Evolutionary conservation across 2,797 vertebrate genomes (phyloP).

Genomic region (Semaprochilodus insignis): DNA sequence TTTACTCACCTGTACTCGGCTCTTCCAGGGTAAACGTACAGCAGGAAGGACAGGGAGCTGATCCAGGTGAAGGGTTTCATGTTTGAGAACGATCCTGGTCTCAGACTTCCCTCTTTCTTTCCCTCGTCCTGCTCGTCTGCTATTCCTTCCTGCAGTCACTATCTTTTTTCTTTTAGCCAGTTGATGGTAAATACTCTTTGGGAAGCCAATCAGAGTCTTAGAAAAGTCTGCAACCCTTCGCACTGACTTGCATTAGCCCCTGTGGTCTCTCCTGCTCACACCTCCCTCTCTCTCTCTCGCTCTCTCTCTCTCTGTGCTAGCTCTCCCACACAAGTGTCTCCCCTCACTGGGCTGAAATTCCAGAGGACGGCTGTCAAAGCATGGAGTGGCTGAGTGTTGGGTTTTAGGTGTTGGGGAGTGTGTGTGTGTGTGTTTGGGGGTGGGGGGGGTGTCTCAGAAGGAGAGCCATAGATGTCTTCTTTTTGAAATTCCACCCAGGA

Average conservation of each 20-base stretch:
- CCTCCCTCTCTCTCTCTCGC: constrained; percentile 26
- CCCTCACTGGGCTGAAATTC: constrained; percentile 69
- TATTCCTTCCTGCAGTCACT: constrained; percentile 18
- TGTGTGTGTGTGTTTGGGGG: constrained; percentile 54
- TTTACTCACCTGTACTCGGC: constrained; percentile 76
- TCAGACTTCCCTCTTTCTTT: constrained; percentile 11
- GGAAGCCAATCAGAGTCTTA: constrained; percentile 13
- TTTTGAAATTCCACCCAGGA: constrained; percentile 67
- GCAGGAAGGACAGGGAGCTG: constrained; percentile 66
- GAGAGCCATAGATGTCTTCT: constrained; percentile 64
- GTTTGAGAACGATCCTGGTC: constrained; percentile 63
- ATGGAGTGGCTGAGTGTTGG: constrained; percentile 68
- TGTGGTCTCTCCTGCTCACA: constrained; percentile 24
- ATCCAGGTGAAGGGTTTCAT: constrained; percentile 77
- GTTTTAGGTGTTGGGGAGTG: constrained; percentile 47
- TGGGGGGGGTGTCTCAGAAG: constrained; percentile 63
- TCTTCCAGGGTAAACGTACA: constrained; percentile 65
- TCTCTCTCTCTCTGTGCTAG: constrained; percentile 41
- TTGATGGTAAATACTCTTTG: constrained; percentile 11
- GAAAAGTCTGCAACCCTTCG: constrained; percentile 55
- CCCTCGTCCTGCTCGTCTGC: neutral
- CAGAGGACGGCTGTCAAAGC: constrained; percentile 74
- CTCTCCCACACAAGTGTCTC: constrained; percentile 64
- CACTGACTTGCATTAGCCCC: constrained; percentile 45
- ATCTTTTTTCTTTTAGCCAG: constrained; percentile 48